Percentiles rank a stretch among this genome's conserved stretches.
Conservation (phyloP, 2,797 vertebrate species). For the Dendrocincla tyrannina region DNA sequence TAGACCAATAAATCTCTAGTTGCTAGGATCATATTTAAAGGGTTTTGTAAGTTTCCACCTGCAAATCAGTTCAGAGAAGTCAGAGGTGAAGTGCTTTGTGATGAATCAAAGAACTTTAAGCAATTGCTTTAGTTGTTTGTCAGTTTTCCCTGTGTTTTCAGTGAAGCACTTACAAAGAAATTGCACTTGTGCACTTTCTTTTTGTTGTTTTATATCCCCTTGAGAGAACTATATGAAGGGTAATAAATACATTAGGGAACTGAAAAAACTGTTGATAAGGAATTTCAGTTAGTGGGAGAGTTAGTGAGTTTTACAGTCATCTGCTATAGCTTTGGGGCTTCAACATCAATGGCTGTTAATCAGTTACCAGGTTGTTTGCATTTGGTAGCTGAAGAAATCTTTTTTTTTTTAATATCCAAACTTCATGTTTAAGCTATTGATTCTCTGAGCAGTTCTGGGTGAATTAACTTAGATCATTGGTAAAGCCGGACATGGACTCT, state of each 20-base stretch:
- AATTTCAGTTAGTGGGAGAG: conserved; percentile 37
- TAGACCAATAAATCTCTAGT: not conserved
- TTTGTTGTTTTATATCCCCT: conserved; percentile 42
- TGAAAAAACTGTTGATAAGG: conserved; percentile 31
- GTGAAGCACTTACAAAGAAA: not conserved
- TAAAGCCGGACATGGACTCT: not conserved
- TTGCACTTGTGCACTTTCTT: not conserved
- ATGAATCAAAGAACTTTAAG: conserved; percentile 8
- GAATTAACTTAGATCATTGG: not conserved
- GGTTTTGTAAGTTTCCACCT: not conserved
- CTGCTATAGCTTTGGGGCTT: not conserved
- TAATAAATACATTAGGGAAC: conserved; percentile 41
- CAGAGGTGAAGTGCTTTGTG: not conserved
- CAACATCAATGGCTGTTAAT: conserved; percentile 48
- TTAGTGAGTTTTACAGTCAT: not conserved
- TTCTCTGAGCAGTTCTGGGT: not conserved
- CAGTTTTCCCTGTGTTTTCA: conserved; percentile 7
- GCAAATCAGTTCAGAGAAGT: not conserved
- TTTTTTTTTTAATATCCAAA: not conserved
- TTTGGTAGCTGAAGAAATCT: not conserved
- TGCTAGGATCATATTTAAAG: not conserved
- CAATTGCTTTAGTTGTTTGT: not conserved
- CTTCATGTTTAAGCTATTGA: not conserved
- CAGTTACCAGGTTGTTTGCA: conserved; percentile 37
- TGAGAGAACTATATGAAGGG: conserved; percentile 23